Conservation (phyloP, 1,140 invertebrate species). For the Drosophila rhopaloa region DNA sequence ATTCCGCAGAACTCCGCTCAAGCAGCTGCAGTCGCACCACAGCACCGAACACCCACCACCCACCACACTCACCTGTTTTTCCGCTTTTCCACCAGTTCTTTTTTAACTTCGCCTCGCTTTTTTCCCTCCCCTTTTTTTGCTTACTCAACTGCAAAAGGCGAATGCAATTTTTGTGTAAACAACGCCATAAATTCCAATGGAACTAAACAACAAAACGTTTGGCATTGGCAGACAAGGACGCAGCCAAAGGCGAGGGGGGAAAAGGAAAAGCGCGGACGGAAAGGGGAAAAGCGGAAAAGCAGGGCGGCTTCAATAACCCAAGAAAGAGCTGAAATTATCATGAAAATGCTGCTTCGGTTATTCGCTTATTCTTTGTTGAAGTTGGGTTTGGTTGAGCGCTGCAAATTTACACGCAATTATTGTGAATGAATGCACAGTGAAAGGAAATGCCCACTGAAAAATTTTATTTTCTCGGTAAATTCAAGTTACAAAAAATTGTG, state of each 20-base stretch:
- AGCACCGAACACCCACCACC: too few relatives aligned
- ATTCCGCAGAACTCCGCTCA: constrained; percentile 15
- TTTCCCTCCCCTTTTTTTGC: constrained; percentile 40
- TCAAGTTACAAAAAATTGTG: background rate
- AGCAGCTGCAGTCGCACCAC: constrained; percentile 16
- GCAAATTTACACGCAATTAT: constrained; percentile 74
- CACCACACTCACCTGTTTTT: constrained; percentile 19
- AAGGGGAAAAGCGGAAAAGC: background rate
- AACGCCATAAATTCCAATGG: constrained; percentile 81
- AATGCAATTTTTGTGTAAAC: constrained; percentile 83
- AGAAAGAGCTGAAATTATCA: constrained; percentile 47
- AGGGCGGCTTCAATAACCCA: constrained; percentile 21
- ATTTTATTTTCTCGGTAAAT: background rate
- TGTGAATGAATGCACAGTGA: constrained; percentile 46
- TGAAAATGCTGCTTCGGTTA: constrained; percentile 43
- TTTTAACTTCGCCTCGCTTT: constrained; percentile 14
- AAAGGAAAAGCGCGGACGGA: background rate
- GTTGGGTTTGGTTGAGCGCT: constrained; percentile 42
- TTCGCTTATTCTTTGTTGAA: constrained; percentile 37
- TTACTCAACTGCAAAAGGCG: constrained; percentile 79
- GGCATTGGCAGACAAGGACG: constrained; percentile 66
- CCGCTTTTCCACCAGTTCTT: constrained; percentile 13
- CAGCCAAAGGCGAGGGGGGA: constrained; percentile 10
- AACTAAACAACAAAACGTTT: constrained; percentile 77
- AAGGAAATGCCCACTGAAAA: constrained; percentile 1